Evolutionary conservation across 2,113 vertebrate genomes (phyloP).

Genomic region (Microtus montanus): DNA sequence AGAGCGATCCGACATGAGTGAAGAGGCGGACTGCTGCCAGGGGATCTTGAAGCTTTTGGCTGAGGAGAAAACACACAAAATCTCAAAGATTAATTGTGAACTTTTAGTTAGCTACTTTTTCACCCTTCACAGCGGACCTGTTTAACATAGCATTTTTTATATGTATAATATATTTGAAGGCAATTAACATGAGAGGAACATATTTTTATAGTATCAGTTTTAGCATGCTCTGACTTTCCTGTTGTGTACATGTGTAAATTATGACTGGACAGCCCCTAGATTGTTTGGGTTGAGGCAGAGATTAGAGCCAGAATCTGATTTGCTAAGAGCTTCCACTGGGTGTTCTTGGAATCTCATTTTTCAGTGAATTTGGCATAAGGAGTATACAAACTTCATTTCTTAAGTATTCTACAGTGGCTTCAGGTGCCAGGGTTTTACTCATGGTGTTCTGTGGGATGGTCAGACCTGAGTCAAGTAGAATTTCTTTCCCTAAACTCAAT

Average conservation of each 20-base stretch:
- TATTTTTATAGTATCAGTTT: slow-evolving; percentile 59
- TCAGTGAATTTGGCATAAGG: slow-evolving; percentile 1
- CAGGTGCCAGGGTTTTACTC: slow-evolving; percentile 10
- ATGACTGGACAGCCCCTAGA: slow-evolving; percentile 27
- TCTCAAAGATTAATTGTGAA: slow-evolving; percentile 72
- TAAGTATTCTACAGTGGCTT: slow-evolving; percentile 25
- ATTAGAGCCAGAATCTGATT: slow-evolving; percentile 17
- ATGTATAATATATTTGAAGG: slow-evolving; percentile 76
- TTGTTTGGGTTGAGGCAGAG: slow-evolving; percentile 19
- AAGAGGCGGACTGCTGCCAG: slow-evolving; percentile 75
- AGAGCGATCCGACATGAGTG: slow-evolving; percentile 69
- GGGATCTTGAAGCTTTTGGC: slow-evolving; percentile 77
- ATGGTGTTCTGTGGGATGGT: slow-evolving; percentile 20
- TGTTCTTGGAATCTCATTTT: slow-evolving; percentile 29
- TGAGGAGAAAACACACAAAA: slow-evolving; percentile 77
- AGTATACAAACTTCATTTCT: slow-evolving; percentile 22
- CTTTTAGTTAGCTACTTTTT: slow-evolving; percentile 57
- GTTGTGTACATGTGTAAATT: slow-evolving; percentile 48
- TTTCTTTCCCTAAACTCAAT: background rate
- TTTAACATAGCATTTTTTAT: slow-evolving; percentile 78
- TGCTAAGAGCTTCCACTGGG: background rate
- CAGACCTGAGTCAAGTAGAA: background rate
- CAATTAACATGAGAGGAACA: slow-evolving; percentile 67
- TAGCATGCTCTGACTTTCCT: slow-evolving; percentile 38
- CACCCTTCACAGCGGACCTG: slow-evolving; percentile 47